Percentiles rank a stretch among this genome's conserved stretches.
Conservation (phyloP, 2,888 invertebrate species). For the Apamea anceps region DNA sequence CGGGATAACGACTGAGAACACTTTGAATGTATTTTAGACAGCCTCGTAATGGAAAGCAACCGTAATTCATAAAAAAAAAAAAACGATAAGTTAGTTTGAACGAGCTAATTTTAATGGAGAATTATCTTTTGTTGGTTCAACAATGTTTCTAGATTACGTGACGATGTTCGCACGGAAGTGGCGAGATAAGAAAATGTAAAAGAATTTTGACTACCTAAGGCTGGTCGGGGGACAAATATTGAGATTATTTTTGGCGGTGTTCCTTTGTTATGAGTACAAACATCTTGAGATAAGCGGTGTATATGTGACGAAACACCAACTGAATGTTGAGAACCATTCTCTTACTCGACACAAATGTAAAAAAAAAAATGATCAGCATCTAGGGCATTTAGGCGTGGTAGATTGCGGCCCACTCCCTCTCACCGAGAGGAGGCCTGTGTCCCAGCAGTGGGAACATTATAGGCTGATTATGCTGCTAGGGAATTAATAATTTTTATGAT, state of each 20-base stretch:
- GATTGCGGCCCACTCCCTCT: no score
- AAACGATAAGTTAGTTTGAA: conserved; percentile 65
- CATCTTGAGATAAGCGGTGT: conserved; percentile 19
- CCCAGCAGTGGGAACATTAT: no score
- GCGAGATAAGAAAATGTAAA: conserved; percentile 49
- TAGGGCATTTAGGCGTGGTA: not conserved
- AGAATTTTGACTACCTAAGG: conserved; percentile 29
- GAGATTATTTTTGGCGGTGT: conserved; percentile 37
- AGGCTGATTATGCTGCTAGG: no score
- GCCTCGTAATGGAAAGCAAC: conserved; percentile 69
- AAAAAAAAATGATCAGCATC: not conserved
- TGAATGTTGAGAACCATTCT: not conserved
- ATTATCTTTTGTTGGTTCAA: conserved; percentile 62
- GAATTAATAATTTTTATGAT: not conserved
- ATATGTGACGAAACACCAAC: not conserved
- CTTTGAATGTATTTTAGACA: conserved; percentile 72
- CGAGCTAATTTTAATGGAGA: conserved; percentile 67
- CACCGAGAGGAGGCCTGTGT: no score
- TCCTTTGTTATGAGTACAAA: conserved; percentile 34
- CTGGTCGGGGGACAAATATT: conserved; percentile 35
- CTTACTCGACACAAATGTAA: not conserved
- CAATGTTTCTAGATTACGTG: conserved; percentile 56
- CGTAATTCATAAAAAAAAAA: conserved; percentile 65
- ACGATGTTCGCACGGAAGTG: conserved; percentile 41
- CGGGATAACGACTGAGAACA: conserved; percentile 70